Evolutionary conservation across 1,140 invertebrate genomes (phyloP).

Genomic region (Pogonognathellus flavescens): DNA sequence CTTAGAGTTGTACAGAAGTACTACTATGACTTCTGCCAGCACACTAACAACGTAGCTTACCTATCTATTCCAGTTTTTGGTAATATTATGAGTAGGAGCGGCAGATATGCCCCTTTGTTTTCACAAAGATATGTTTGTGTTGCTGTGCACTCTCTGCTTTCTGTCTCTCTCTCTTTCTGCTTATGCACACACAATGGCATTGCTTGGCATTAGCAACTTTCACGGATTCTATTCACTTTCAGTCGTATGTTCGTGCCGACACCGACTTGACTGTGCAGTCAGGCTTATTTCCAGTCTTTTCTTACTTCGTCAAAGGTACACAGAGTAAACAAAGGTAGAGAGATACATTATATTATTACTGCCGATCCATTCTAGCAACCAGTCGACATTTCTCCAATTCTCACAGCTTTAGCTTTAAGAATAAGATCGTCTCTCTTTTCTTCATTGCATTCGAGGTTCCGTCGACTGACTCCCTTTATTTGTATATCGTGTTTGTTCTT

Average conservation of each 20-base stretch:
- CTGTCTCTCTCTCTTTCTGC: background rate
- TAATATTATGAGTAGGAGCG: background rate
- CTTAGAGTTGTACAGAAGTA: background rate
- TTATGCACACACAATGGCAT: slow-evolving; percentile 7
- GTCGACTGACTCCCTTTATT: too few relatives aligned
- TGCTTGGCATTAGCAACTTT: background rate
- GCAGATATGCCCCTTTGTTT: slow-evolving; percentile 5
- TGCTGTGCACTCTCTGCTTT: background rate
- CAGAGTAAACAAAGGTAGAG: background rate
- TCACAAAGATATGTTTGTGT: background rate
- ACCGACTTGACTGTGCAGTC: background rate
- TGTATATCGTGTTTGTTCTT: too few relatives aligned
- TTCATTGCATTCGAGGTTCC: too few relatives aligned
- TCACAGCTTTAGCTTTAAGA: too few relatives aligned
- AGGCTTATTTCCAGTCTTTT: background rate
- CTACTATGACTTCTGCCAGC: background rate
- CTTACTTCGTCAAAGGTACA: background rate
- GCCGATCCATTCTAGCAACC: too few relatives aligned
- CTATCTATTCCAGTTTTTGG: background rate
- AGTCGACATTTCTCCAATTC: too few relatives aligned
- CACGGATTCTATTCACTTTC: background rate
- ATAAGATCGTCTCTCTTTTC: too few relatives aligned
- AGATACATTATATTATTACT: too few relatives aligned
- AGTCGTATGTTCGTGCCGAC: background rate
- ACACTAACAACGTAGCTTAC: too few relatives aligned